Percentiles rank a stretch among this genome's conserved stretches.
These are phyloP conservation scores for Dasypolia templi DNA, from an alignment of 2,888 invertebrate genomes.

Conservation along the genomic window DNA sequence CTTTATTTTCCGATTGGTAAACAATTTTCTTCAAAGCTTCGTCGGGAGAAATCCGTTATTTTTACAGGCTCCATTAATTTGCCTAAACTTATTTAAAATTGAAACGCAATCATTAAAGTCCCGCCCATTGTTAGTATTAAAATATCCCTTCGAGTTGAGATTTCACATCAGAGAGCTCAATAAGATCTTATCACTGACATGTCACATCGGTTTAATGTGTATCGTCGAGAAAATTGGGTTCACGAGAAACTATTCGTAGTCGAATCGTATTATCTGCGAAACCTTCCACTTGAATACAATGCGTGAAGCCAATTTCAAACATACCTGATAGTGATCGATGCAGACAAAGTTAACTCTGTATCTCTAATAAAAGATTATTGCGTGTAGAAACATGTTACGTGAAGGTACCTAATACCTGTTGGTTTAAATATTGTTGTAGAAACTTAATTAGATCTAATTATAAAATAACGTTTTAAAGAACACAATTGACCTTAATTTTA, in stretches of 20 bases:
- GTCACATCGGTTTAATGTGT: conserved; percentile 60
- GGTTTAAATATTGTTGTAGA: conserved; percentile 1
- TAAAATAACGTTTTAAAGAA: conserved; percentile 5
- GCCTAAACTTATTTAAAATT: conserved; percentile 2
- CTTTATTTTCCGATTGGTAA: conserved; percentile 23
- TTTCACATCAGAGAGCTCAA: conserved; percentile 43
- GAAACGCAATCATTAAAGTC: neutral
- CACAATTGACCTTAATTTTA: conserved; percentile 10
- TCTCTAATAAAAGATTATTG: conserved; percentile 7
- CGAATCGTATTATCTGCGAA: conserved; percentile 53
- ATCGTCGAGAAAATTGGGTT: conserved; percentile 60
- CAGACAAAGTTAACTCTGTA: neutral
- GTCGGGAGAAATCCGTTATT: conserved; percentile 6
- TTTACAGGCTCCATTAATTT: conserved; percentile 16
- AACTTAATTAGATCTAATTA: neutral
- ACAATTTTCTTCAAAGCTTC: conserved; percentile 3
- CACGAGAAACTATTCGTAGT: conserved; percentile 54
- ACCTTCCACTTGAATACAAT: conserved; percentile 53
- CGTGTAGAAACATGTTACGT: neutral
- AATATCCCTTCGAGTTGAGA: conserved; percentile 18
- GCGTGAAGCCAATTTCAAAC: conserved; percentile 51
- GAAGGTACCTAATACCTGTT: neutral
- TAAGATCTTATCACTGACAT: conserved; percentile 41
- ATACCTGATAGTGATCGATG: conserved; percentile 27
- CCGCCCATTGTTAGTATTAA: neutral